Evolutionary conservation across 2,797 vertebrate genomes (phyloP).

Genomic region (Lacerta viridis): DNA sequence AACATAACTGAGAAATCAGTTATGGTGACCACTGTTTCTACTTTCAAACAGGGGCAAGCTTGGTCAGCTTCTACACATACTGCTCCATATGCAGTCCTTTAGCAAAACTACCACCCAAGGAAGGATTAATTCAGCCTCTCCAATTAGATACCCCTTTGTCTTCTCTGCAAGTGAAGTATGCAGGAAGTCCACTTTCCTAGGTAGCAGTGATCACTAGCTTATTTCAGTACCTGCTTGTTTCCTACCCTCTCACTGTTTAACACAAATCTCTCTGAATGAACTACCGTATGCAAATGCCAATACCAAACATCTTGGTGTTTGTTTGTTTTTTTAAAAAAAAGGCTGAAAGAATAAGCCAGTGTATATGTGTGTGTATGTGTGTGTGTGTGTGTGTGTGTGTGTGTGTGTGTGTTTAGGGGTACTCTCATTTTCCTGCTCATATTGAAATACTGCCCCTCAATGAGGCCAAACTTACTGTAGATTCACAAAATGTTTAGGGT

Average conservation of each 20-base stretch:
- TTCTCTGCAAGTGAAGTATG: neutral
- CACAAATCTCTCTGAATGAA: neutral
- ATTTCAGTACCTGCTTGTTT: neutral
- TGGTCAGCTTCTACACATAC: fast-evolving
- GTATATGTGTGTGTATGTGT: too few species aligned
- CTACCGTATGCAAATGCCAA: neutral
- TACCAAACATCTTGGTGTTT: neutral
- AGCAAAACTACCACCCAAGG: neutral
- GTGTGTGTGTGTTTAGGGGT: too few species aligned
- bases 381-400: too few species aligned
- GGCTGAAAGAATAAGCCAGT: neutral
- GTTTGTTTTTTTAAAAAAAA: too few species aligned
- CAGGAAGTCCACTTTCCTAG: neutral
- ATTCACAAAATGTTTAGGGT: too few species aligned
- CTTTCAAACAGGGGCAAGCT: neutral
- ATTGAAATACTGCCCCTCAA: too few species aligned
- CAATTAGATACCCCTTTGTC: neutral
- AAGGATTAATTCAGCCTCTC: neutral
- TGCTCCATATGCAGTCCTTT: neutral
- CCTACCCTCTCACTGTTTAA: neutral
- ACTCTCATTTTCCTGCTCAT: too few species aligned
- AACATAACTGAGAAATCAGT: neutral
- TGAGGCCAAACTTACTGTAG: too few species aligned
- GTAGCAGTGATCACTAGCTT: neutral
- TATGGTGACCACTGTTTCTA: neutral